A percentile compares a stretch with the other conserved stretches of the same genome.
Evolutionary conservation across 2,888 invertebrate species (phyloP).

Genomic region (Amblyjoppa proteus): DNA sequence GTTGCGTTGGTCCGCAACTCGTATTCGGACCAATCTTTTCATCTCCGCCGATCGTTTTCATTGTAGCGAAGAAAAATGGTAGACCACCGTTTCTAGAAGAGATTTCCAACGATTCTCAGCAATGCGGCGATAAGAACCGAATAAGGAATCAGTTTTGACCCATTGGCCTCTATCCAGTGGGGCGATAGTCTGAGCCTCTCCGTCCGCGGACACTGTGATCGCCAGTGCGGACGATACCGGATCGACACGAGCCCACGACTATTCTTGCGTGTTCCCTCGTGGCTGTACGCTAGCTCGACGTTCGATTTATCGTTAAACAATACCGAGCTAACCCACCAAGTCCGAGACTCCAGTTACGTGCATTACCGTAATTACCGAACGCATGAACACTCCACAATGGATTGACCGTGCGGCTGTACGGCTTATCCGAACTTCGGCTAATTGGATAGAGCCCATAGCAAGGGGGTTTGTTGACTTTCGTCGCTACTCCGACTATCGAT

Average conservation of each 20-base stretch:
- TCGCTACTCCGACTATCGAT: neutral
- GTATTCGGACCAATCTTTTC: no score
- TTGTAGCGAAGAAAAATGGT: no score
- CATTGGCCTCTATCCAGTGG: slow-evolving; percentile 40
- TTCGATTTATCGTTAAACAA: neutral
- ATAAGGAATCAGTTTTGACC: neutral
- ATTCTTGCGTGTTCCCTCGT: no score
- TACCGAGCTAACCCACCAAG: neutral
- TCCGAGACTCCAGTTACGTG: neutral
- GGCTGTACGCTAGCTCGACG: no score
- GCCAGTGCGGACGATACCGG: no score
- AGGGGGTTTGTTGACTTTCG: neutral
- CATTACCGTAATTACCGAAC: neutral
- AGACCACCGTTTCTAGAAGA: no score
- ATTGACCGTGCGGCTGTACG: neutral
- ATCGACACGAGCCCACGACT: neutral
- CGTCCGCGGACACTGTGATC: slow-evolving; percentile 3
- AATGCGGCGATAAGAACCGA: no score
- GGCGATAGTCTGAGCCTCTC: slow-evolving; percentile 11
- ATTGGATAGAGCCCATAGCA: neutral
- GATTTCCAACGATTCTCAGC: no score
- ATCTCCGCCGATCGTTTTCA: no score
- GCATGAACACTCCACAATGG: neutral
- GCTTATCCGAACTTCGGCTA: neutral
- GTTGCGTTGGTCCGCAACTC: no score